A percentile compares a stretch with the other conserved stretches of the same genome.
phyloP scores from a whole-genome alignment of 2,113 vertebrate species.

The Irena cyanogastra region DNA sequence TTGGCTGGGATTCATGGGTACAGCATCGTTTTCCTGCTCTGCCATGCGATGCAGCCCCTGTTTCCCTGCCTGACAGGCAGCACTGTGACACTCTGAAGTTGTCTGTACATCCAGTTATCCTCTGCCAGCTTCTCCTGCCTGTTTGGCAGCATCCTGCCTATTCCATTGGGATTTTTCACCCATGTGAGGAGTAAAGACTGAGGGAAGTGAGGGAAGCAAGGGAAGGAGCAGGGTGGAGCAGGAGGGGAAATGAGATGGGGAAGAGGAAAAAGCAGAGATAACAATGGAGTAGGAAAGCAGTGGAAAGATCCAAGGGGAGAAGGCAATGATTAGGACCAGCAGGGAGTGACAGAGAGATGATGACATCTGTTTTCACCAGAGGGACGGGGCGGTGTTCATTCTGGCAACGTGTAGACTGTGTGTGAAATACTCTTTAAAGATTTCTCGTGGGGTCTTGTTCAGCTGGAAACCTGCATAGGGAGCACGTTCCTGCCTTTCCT shows the following conservation, averaged over 20 bases:
- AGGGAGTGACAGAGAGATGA: neutral
- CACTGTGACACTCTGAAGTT: neutral
- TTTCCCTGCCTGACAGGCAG: neutral
- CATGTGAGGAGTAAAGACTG: neutral
- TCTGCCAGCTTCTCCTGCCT: neutral
- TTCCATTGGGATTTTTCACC: neutral
- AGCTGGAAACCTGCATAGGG: neutral
- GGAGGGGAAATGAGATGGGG: neutral
- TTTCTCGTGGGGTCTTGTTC: neutral
- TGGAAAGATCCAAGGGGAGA: neutral
- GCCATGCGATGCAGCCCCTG: neutral
- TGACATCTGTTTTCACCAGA: neutral
- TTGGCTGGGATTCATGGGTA: neutral
- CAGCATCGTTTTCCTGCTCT: neutral
- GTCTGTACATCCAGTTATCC: neutral
- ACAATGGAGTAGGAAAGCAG: neutral
- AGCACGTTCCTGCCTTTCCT: neutral
- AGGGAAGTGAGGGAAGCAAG: neutral
- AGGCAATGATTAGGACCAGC: neutral
- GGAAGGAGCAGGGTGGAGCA: slow-evolving; percentile 9
- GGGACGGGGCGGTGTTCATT: neutral
- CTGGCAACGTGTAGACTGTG: neutral
- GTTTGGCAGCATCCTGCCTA: neutral
- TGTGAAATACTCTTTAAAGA: neutral
- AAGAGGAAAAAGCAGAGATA: slow-evolving; percentile 6